Percentiles rank a stretch among this genome's conserved stretches.
Conservation (phyloP, 2,113 vertebrate species). For the Condylura cristata region DNA sequence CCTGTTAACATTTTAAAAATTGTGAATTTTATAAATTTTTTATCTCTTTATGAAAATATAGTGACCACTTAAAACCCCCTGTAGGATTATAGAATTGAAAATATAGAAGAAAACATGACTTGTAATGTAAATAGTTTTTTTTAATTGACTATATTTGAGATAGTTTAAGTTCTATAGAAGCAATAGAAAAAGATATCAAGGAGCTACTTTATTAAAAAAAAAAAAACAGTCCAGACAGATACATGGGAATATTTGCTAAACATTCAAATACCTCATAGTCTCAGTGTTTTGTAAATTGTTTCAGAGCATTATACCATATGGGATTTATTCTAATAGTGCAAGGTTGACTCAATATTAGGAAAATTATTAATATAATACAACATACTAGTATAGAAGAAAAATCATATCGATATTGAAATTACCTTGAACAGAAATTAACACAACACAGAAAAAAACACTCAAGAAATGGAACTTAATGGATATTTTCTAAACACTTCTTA, state of each 20-base stretch:
- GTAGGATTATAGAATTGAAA: not conserved
- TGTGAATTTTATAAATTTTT: not conserved
- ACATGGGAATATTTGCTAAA: not conserved
- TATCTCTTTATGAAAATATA: not conserved
- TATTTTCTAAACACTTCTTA: not conserved
- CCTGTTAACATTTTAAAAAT: not conserved
- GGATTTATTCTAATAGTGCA: not conserved
- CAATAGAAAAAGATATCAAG: not conserved
- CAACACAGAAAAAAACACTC: not conserved
- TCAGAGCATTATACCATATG: not conserved
- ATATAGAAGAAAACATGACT: not conserved
- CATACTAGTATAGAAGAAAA: not conserved
- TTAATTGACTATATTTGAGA: not conserved
- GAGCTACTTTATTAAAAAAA: not conserved
- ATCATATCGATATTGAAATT: not conserved
- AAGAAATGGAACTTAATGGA: not conserved
- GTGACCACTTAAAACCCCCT: not conserved
- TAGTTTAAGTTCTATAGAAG: not conserved
- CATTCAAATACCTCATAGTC: not conserved
- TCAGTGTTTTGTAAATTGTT: not conserved
- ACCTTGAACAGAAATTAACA: not conserved
- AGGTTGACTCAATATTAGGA: not conserved
- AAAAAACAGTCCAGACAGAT: not conserved
- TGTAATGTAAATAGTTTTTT: not conserved
- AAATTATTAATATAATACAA: not conserved